phyloP scores from a whole-genome alignment of 1,140 invertebrate species.

The Leptestheria dahalacensis region DNA sequence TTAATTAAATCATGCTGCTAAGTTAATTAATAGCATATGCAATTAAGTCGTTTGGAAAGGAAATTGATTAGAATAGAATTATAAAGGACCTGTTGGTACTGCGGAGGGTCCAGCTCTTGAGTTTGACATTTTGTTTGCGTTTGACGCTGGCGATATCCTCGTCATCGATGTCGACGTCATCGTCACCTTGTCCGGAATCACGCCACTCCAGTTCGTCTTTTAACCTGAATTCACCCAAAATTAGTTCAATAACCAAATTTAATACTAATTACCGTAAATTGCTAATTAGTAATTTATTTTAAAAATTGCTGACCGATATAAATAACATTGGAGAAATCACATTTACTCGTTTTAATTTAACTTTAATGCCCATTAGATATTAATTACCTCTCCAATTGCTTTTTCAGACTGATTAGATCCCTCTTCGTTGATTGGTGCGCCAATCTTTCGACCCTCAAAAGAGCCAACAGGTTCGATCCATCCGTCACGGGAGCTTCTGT shows the following conservation, averaged over 20 bases:
- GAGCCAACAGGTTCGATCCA: constrained; percentile 7
- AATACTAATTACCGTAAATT: background rate
- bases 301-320: background rate
- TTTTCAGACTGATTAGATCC: background rate
- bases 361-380: background rate
- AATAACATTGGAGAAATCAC: too few relatives aligned
- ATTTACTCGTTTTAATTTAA: too few relatives aligned
- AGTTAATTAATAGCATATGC: too few relatives aligned
- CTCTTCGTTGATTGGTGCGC: constrained; percentile 13
- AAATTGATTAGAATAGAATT: too few relatives aligned
- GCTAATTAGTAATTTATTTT: background rate
- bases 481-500: background rate
- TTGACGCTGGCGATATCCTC: constrained; percentile 4
- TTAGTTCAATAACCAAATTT: background rate
- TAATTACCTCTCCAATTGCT: background rate
- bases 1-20: too few relatives aligned
- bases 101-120: constrained; percentile 8
- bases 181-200: constrained; percentile 15
- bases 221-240: background rate
- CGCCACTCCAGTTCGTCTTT: constrained; percentile 14
- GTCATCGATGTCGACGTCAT: constrained; percentile 12
- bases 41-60: too few relatives aligned
- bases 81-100: constrained; percentile 5
- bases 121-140: background rate
- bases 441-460: constrained; percentile 5